Percentiles rank a stretch among this genome's conserved stretches.
Conservation (phyloP, 2,888 invertebrate genomes). For the Encarsia formosa region DNA sequence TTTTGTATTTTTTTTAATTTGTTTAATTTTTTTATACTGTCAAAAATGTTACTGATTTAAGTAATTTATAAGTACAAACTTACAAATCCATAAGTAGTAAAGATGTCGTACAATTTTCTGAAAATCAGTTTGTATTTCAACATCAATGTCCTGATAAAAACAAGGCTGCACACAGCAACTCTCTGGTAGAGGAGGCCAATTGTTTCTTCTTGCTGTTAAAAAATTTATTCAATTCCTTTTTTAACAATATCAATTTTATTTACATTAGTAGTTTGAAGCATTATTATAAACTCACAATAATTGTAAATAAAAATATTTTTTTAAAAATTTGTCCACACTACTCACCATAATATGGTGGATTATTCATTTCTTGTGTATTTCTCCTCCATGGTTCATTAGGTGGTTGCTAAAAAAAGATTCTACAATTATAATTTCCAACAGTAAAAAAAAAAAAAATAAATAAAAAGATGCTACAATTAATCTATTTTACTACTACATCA, state of each 20-base stretch:
- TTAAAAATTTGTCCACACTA: constrained; percentile 2
- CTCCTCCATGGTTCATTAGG: constrained; percentile 24
- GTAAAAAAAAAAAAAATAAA: neutral
- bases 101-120: constrained; percentile 92
- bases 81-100: constrained; percentile 97
- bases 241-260: too few relatives aligned
- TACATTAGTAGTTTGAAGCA: too few relatives aligned
- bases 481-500: too few relatives aligned
- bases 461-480: neutral
- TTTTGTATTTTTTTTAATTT: constrained; percentile 5
- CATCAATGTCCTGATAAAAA: constrained; percentile 98
- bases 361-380: constrained; percentile 39
- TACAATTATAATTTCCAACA: neutral
- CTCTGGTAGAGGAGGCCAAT: constrained; percentile 97
- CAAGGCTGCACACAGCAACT: constrained; percentile 94
- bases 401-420: constrained; percentile 23
- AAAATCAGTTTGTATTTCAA: constrained; percentile 97
- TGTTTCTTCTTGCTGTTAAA: constrained; percentile 71
- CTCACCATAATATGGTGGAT: constrained; percentile 54
- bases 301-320: too few relatives aligned
- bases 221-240: neutral
- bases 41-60: neutral
- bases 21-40: neutral
- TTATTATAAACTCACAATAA: too few relatives aligned
- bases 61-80: constrained; percentile 52